A percentile compares a stretch with the other conserved stretches of the same genome.
These are phyloP conservation scores for Sebastes aleutianus DNA, from an alignment of 2,797 vertebrate genomes.

Conservation along the genomic window DNA sequence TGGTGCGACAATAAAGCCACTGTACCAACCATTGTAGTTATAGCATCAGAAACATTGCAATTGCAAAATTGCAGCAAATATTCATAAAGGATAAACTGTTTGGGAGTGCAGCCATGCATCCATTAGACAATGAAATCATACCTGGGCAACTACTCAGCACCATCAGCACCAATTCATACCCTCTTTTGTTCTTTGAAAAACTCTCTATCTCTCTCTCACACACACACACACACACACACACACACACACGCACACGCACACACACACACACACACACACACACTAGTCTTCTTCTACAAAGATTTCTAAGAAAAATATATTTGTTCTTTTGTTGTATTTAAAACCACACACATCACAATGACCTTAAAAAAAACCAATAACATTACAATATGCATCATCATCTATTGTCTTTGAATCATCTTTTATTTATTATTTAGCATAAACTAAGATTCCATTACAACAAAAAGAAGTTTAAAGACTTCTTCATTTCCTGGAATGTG, in stretches of 20 bases:
- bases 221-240: too few relatives aligned
- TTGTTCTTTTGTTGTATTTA: too few relatives aligned
- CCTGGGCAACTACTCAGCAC: neutral
- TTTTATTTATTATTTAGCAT: neutral
- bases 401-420: neutral
- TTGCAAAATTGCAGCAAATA: neutral
- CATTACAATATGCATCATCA: neutral
- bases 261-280: too few relatives aligned
- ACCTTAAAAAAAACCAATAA: neutral
- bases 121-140: neutral
- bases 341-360: neutral
- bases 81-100: neutral
- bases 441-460: neutral
- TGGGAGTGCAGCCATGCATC: neutral
- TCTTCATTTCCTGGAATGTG: neutral
- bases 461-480: neutral
- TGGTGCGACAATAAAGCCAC: constrained; percentile 3
- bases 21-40: constrained; percentile 12
- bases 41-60: neutral
- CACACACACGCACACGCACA: too few relatives aligned
- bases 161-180: neutral
- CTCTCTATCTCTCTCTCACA: neutral
- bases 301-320: neutral
- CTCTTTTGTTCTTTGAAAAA: neutral
- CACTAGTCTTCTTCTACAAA: too few relatives aligned